Conservation (phyloP, 2,888 invertebrate genomes). For the Archips crataeganus region DNA sequence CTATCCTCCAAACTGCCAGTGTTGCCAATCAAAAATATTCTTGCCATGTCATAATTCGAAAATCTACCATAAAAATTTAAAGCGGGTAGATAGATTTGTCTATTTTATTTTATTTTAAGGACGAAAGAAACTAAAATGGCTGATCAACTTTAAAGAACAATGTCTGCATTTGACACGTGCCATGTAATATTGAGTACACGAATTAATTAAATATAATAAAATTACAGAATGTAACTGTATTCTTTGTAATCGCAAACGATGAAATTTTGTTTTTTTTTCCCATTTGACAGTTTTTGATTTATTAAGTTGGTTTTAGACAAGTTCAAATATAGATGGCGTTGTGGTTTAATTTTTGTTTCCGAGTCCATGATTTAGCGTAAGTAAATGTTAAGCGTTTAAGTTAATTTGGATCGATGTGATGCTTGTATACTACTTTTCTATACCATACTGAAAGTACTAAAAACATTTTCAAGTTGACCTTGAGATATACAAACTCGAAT, state of each 20-base stretch:
- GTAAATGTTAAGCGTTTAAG: constrained; percentile 54
- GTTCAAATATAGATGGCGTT: not conserved
- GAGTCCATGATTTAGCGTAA: constrained; percentile 26
- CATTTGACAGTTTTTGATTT: too few species aligned
- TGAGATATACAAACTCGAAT: not conserved
- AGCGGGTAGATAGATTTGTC: constrained; percentile 60
- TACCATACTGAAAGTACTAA: not conserved
- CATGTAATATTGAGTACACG: too few species aligned
- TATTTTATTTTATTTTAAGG: constrained; percentile 41
- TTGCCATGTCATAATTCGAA: constrained; percentile 27
- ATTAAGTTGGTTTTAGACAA: too few species aligned
- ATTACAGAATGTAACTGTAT: too few species aligned
- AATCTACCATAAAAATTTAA: constrained; percentile 31
- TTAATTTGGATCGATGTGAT: constrained; percentile 51
- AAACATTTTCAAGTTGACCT: too few species aligned
- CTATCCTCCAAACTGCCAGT: constrained; percentile 51
- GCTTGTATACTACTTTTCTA: constrained; percentile 29
- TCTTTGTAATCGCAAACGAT: too few species aligned
- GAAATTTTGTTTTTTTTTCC: too few species aligned
- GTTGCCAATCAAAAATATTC: constrained; percentile 46
- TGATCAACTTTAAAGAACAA: not conserved
- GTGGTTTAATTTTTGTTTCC: not conserved
- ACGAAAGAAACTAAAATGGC: not conserved
- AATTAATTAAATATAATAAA: too few species aligned
- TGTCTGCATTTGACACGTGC: not conserved